Base-by-base conservation (phyloP, 2,888 invertebrate species). In the Rugalucina vietnamica region DNA sequence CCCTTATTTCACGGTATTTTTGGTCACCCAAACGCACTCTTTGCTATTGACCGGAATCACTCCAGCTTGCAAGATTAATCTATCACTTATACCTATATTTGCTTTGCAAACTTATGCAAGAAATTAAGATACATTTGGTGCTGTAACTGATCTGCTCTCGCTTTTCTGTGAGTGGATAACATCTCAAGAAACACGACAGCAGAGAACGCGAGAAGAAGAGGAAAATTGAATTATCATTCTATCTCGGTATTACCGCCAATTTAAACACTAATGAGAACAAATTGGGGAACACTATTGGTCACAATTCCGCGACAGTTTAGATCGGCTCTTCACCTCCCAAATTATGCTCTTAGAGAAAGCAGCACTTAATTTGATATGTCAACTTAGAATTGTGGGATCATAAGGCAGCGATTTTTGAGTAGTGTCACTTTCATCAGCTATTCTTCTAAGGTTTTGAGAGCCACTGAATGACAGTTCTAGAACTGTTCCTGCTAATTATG, bases 231-330 rank as follows among this genome's bases (percentile, higher is more conserved):
- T 87, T 87, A 87, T 80, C 60, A 71, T 71, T 71, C 82, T 83
- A 76, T 81, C 81, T 60, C 54, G 77, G 60, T 85, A 85, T 87
- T 88, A 88, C 60, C 82, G 82, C 81, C 84, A 86, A 86, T 86
- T 88, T 86, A 79, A 86, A 88, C 82, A 84, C 85, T 84, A 88
- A 88, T 88, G 86, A 86, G 86, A 82, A 78, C 84, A 78, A 88
- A 88, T 88, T 86, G 80, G 60, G 76, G 79, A 60, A 76, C 69
- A 71, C 72, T 75, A 84, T 86, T 86, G 82, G 78, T 79, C 82
- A 79, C 70, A 49, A 74, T 39, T 49, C 50, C 76, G 74, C 50
- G 79, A 49, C 76, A 71, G 73, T 57, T 78, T 65, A n/a, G 84
- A 79, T 75, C 79, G 54, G 39, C 75, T 79, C 80, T 84, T 76